A percentile compares a stretch with the other conserved stretches of the same genome.
phyloP scores from a whole-genome alignment of 2,797 vertebrate species.

The Gobio occitaniae region DNA sequence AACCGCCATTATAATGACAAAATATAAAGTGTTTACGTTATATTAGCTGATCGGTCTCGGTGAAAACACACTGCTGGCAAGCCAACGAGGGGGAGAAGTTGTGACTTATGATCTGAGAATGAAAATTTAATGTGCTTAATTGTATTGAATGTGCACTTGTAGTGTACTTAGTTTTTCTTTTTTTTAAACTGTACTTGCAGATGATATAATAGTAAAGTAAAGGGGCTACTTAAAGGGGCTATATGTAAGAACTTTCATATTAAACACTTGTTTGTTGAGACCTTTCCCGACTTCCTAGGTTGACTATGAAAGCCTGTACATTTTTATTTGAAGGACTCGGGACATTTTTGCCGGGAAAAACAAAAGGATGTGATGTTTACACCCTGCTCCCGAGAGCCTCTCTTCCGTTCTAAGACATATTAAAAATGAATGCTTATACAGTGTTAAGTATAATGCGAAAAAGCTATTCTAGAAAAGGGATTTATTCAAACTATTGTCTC shows the following conservation, averaged over 20 bases:
- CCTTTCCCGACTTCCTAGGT: neutral
- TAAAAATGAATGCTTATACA: neutral
- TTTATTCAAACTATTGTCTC: too few relatives aligned
- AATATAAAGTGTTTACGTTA: conserved; percentile 9
- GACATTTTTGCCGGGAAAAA: neutral
- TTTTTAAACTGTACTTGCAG: neutral
- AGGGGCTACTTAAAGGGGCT: too few relatives aligned
- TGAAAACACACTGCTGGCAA: conserved; percentile 27
- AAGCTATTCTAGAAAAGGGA: too few relatives aligned
- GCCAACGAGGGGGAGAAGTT: neutral
- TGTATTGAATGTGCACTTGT: neutral
- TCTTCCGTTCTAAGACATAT: neutral
- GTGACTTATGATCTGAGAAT: conserved; percentile 27
- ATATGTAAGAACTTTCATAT: too few relatives aligned
- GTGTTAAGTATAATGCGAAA: too few relatives aligned
- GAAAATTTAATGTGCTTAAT: neutral
- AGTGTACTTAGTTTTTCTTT: neutral
- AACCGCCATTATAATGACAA: conserved; percentile 8
- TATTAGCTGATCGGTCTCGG: conserved; percentile 11
- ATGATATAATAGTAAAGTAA: neutral
- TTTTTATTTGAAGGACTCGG: neutral
- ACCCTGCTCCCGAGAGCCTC: neutral
- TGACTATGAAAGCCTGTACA: neutral
- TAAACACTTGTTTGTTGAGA: neutral
- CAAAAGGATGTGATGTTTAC: neutral